Evolutionary conservation across 2,113 vertebrate species (phyloP).

Genomic region (Athene cunicularia): DNA sequence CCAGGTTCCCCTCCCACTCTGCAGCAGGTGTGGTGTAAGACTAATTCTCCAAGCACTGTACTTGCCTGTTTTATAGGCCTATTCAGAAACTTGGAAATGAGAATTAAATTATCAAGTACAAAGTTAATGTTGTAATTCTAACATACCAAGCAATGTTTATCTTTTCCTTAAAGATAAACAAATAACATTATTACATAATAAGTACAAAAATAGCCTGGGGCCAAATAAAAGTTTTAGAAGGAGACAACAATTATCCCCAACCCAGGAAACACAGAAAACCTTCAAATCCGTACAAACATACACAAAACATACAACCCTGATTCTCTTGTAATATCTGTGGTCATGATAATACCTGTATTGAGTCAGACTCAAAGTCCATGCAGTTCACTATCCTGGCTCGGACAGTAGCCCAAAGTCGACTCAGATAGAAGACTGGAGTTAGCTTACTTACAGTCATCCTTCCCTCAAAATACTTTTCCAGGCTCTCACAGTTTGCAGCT

Average conservation of each 20-base stretch:
- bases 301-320: not conserved
- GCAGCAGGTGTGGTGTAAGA: not conserved
- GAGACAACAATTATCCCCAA: not conserved
- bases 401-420: not conserved
- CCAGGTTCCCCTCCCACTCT: not conserved
- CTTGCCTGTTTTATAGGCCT: not conserved
- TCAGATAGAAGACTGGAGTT: not conserved
- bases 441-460: not conserved
- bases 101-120: not conserved
- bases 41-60: not conserved
- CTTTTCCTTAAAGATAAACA: not conserved
- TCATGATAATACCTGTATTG: not conserved
- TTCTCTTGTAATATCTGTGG: not conserved
- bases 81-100: not conserved
- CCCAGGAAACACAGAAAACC: not conserved
- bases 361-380: not conserved
- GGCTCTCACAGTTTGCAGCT: not conserved
- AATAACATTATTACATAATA: not conserved
- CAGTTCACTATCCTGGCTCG: not conserved
- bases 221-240: not conserved
- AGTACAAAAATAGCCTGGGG: not conserved
- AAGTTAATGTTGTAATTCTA: not conserved
- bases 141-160: too few relatives aligned
- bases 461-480: not conserved
- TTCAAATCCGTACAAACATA: not conserved